A percentile compares a stretch with the other conserved stretches of the same genome.
These are phyloP conservation scores for Fissipunctia ypsillon DNA, from an alignment of 2,888 invertebrate genomes.

Conservation along the genomic window DNA sequence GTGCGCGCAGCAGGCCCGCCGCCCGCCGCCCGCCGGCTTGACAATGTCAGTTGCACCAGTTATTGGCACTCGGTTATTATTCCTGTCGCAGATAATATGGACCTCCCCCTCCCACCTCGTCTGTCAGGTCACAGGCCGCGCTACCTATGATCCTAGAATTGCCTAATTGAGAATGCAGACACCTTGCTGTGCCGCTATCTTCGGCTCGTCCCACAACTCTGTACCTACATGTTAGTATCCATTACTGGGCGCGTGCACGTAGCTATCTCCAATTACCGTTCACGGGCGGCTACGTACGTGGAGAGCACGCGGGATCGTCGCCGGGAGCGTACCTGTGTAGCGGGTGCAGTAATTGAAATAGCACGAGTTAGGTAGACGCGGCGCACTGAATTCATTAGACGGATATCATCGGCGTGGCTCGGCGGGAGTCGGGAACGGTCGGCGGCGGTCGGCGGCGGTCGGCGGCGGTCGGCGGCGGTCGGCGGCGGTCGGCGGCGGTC, in stretches of 20 bases:
- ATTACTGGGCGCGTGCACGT: slow-evolving; percentile 64
- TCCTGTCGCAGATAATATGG: slow-evolving; percentile 52
- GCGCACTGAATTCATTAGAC: slow-evolving; percentile 67
- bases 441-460: slow-evolving; percentile 18
- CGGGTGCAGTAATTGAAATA: slow-evolving; percentile 67
- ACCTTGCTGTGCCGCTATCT: slow-evolving; percentile 51
- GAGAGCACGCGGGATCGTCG: slow-evolving; percentile 43
- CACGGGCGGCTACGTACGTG: slow-evolving; percentile 53
- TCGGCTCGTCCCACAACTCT: slow-evolving; percentile 36
- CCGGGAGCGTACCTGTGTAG: slow-evolving; percentile 33
- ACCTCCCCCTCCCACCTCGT: slow-evolving; percentile 68
- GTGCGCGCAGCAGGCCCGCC: slow-evolving; percentile 34
- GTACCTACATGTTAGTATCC: slow-evolving; percentile 61
- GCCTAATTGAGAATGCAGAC: slow-evolving; percentile 74
- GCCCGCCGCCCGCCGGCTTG: slow-evolving; percentile 23
- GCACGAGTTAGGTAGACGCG: slow-evolving; percentile 59
- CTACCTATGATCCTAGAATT: slow-evolving; percentile 64
- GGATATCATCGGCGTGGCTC: slow-evolving; percentile 52
- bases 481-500: slow-evolving; percentile 11
- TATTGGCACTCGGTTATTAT: slow-evolving; percentile 63
- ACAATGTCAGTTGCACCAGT: slow-evolving; percentile 71
- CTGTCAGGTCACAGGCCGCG: slow-evolving; percentile 43
- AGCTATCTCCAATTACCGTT: slow-evolving; percentile 60
- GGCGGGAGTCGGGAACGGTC: slow-evolving; percentile 12
- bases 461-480: neutral